phyloP scores from a whole-genome alignment of 1,140 invertebrate genomes.

The Phymorhynchus buccinoides region DNA sequence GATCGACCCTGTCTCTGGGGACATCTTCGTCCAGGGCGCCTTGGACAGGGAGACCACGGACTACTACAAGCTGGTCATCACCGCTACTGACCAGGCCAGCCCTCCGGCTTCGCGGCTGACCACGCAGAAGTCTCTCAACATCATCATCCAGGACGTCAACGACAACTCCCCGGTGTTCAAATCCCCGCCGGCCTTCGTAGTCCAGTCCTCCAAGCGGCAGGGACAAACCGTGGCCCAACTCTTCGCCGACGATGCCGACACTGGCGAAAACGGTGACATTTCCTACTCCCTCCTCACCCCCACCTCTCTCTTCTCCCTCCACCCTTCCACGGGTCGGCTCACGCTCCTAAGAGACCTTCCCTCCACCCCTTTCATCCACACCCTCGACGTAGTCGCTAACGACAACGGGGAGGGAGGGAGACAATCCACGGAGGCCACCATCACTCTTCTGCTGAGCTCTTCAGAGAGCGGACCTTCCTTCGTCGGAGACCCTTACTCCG shows the following conservation, averaged over 20 bases:
- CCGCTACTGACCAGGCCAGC: conserved; percentile 90
- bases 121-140: conserved; percentile 84
- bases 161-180: conserved; percentile 93
- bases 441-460: conserved; percentile 55
- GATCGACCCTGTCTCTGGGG: conserved; percentile 88
- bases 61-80: conserved; percentile 88
- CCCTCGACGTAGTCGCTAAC: conserved; percentile 87
- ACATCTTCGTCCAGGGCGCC: conserved; percentile 83
- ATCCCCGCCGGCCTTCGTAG: conserved; percentile 82
- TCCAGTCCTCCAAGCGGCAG: conserved; percentile 54
- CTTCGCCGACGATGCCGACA: conserved; percentile 77
- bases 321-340: conserved; percentile 67
- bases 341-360: conserved; percentile 57
- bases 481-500: conserved; percentile 76
- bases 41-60: conserved; percentile 92
- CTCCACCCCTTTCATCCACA: conserved; percentile 77
- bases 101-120: conserved; percentile 82
- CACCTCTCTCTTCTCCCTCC: conserved; percentile 70
- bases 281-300: conserved; percentile 87
- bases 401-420: conserved; percentile 68
- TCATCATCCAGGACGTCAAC: conserved; percentile 85
- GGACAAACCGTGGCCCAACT: conserved; percentile 57
- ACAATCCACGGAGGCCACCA: conserved; percentile 50
- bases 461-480: conserved; percentile 66
- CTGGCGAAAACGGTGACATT: conserved; percentile 71